A percentile compares a stretch with the other conserved stretches of the same genome.
Conservation (phyloP, 2,888 invertebrate genomes). For the Drosophila anomalata region DNA sequence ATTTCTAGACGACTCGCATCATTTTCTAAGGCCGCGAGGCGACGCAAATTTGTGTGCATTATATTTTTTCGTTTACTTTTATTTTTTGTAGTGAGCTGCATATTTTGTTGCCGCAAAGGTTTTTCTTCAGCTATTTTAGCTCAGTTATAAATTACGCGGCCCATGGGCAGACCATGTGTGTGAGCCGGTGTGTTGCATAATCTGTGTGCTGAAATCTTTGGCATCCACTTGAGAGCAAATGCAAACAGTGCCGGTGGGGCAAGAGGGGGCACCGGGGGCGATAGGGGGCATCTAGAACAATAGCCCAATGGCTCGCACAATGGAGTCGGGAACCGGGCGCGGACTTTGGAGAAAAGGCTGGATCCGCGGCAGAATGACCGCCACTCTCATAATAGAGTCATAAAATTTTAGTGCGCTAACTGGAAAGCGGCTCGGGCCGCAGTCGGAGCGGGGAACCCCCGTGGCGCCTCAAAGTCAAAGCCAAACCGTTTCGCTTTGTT, state of each 20-base stretch:
- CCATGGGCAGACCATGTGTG: conserved; percentile 54
- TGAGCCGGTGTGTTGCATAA: conserved; percentile 60
- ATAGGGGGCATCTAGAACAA: conserved; percentile 59
- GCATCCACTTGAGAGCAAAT: conserved; percentile 70
- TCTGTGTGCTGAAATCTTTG: conserved; percentile 72
- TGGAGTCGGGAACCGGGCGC: conserved; percentile 27
- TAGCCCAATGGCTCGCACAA: conserved; percentile 56
- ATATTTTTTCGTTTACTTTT: conserved; percentile 28
- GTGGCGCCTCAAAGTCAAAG: conserved; percentile 57
- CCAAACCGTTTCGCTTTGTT: conserved; percentile 72
- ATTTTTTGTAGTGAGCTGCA: background rate
- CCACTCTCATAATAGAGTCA: conserved; percentile 79
- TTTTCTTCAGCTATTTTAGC: conserved; percentile 70
- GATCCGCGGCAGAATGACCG: conserved; percentile 55
- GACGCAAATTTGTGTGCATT: conserved; percentile 74
- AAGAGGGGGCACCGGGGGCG: background rate
- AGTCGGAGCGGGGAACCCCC: conserved; percentile 51
- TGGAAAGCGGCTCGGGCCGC: conserved; percentile 42
- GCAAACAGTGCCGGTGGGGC: conserved; percentile 30
- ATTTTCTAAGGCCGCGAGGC: conserved; percentile 21
- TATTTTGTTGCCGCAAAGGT: conserved; percentile 52
- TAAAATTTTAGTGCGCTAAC: conserved; percentile 77
- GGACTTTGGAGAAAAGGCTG: conserved; percentile 23
- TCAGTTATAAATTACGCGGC: conserved; percentile 74
- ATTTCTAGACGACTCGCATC: conserved; percentile 21